A percentile compares a stretch with the other conserved stretches of the same genome.
Evolutionary conservation across 2,113 vertebrate genomes (phyloP).

Genomic region (Misgurnus anguillicaudatus): DNA sequence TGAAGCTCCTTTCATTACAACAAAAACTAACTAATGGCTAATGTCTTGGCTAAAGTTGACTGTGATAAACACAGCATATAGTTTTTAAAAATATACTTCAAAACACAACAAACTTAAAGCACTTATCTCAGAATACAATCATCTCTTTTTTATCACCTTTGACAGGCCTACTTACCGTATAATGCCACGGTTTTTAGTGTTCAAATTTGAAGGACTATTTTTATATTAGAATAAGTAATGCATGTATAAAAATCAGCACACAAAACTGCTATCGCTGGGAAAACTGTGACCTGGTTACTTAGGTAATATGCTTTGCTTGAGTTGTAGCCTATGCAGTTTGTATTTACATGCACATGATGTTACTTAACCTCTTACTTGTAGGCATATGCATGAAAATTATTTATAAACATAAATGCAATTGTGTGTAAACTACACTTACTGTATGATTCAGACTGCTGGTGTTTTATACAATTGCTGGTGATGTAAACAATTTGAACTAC

Average conservation of each 20-base stretch:
- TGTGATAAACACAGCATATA: background rate
- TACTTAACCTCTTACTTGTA: no score
- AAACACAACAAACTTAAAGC: background rate
- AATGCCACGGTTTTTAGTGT: background rate
- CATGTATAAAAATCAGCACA: no score
- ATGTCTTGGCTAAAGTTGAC: background rate
- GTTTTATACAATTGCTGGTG: no score
- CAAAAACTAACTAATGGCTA: background rate
- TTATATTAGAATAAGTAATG: background rate
- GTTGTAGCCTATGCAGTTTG: no score
- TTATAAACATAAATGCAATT: no score
- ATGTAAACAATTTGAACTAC: no score
- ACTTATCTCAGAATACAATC: background rate
- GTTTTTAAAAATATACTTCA: background rate
- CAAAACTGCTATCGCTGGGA: no score
- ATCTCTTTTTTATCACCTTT: background rate
- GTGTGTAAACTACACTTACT: no score
- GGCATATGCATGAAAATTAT: no score
- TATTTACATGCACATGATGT: no score
- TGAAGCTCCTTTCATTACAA: background rate
- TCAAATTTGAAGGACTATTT: constrained; percentile 23
- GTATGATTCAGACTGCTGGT: no score
- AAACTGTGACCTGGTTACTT: background rate
- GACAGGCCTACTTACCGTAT: background rate
- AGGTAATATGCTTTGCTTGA: background rate